Conservation (phyloP, 2,888 invertebrate species). For the Malachius bipustulatus region DNA sequence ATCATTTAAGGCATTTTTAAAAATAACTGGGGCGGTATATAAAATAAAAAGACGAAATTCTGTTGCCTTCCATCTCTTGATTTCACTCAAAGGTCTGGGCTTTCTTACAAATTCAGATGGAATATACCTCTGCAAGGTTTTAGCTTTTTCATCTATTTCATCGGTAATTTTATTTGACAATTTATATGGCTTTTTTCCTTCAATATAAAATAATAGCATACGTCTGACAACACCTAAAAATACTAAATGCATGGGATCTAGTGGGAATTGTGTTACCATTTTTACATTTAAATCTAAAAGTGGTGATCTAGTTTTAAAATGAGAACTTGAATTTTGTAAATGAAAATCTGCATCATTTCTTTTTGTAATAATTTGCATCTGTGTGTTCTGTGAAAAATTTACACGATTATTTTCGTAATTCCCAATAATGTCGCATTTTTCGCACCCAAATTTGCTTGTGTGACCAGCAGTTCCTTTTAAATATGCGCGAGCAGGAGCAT, state of each 20-base stretch:
- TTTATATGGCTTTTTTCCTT: constrained; percentile 6
- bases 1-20: constrained; percentile 1
- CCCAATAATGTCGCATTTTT: constrained; percentile 14
- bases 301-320: not conserved
- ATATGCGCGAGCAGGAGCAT: constrained; percentile 15
- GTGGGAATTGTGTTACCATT: constrained; percentile 9
- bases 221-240: constrained; percentile 13
- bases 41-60: constrained; percentile 1
- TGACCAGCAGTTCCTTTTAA: constrained; percentile 15
- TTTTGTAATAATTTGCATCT: too few relatives aligned
- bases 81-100: not conserved
- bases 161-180: constrained; percentile 12
- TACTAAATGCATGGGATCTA: constrained; percentile 16
- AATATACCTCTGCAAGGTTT: not conserved
- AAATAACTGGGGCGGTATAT: not conserved
- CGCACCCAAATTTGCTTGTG: constrained; percentile 15
- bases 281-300: not conserved
- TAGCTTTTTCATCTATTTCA: constrained; percentile 2
- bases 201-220: constrained; percentile 11
- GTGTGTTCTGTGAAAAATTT: not conserved
- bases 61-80: constrained; percentile 2
- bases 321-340: not conserved
- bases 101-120: not conserved
- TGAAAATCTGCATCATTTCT: not conserved
- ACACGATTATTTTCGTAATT: constrained; percentile 9